A percentile compares a stretch with the other conserved stretches of the same genome.
Evolutionary conservation across 2,888 invertebrate species (phyloP).

Genomic region (Eubasilissa splendida): DNA sequence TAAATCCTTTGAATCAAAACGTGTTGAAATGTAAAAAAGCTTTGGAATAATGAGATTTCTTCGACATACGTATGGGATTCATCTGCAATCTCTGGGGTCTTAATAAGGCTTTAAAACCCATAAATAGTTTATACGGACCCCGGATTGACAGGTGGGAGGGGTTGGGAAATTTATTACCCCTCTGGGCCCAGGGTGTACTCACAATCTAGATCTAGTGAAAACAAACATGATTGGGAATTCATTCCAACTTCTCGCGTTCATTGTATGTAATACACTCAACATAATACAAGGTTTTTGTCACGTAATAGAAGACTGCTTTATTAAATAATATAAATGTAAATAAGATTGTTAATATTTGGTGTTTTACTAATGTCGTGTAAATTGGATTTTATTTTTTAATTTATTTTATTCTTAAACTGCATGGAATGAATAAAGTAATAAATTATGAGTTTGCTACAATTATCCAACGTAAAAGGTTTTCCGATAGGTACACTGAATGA

Average conservation of each 20-base stretch:
- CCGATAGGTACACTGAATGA: no score
- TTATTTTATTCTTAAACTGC: no score
- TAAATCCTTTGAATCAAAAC: background rate
- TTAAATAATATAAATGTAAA: no score
- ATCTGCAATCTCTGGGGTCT: slow-evolving; percentile 3
- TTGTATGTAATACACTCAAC: background rate
- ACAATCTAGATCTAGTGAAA: background rate
- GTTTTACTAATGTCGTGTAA: no score
- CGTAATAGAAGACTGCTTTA: no score
- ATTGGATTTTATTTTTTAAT: no score
- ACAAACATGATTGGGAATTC: slow-evolving; percentile 17
- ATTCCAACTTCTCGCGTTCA: slow-evolving; percentile 1
- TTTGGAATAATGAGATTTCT: background rate
- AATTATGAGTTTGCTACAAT: no score
- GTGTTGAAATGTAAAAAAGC: background rate
- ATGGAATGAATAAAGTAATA: no score
- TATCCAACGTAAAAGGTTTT: no score
- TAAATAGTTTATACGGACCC: slow-evolving; percentile 21
- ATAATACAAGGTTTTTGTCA: no score
- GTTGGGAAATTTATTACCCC: slow-evolving; percentile 7
- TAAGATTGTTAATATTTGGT: no score
- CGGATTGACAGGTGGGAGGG: slow-evolving; percentile 28
- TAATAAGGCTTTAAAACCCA: slow-evolving; percentile 36
- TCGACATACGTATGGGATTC: background rate
- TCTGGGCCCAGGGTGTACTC: background rate